A percentile compares a stretch with the other conserved stretches of the same genome.
Conservation (phyloP, 35 echinoderm and acorn worm species). For the Strongylocentrotus purpuratus region DNA sequence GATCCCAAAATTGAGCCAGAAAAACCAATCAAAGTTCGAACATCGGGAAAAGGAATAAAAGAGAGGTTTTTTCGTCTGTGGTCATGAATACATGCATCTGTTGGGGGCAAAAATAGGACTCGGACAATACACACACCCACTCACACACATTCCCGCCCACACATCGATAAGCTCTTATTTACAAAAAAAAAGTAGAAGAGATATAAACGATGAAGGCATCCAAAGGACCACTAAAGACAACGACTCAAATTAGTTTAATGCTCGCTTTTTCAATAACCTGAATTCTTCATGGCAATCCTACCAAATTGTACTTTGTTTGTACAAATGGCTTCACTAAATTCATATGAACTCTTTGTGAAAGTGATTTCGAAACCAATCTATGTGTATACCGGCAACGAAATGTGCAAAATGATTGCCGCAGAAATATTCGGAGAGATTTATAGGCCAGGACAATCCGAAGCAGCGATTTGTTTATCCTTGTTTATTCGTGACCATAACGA, state of each 20-base stretch:
- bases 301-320: not conserved
- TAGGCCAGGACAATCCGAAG: not conserved
- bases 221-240: not conserved
- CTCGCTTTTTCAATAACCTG: not conserved
- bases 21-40: not conserved
- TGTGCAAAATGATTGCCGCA: not conserved
- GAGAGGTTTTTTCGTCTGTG: not conserved
- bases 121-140: not conserved
- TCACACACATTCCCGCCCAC: not conserved
- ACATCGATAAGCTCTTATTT: not conserved
- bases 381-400: not conserved
- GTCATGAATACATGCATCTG: not conserved
- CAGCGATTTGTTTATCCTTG: not conserved
- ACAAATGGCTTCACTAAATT: not conserved
- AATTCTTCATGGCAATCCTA: not conserved
- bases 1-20: not conserved
- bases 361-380: not conserved
- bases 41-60: not conserved
- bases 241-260: not conserved
- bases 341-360: not conserved
- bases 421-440: not conserved
- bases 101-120: not conserved
- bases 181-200: not conserved
- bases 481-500: not conserved
- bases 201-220: not conserved